Percentiles rank a stretch among this genome's conserved stretches.
These are phyloP conservation scores for Galaxias olidus DNA, from an alignment of 2,797 vertebrate genomes.

Conservation along the genomic window DNA sequence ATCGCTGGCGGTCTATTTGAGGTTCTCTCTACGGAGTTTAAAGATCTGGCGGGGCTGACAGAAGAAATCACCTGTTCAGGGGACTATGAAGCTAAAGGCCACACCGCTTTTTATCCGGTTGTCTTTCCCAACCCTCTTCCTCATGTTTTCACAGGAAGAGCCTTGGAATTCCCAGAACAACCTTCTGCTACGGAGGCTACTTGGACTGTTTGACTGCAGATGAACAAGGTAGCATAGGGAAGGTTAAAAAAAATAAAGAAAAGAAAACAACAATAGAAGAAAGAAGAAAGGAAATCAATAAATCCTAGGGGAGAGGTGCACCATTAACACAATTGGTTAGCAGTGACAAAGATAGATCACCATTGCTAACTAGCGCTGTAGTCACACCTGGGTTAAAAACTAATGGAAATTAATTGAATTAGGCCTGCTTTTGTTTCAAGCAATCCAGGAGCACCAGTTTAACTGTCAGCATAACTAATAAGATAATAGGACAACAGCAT, in stretches of 20 bases:
- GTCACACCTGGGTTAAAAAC: conserved; percentile 9
- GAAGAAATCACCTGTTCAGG: too few relatives aligned
- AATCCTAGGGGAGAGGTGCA: conserved; percentile 41
- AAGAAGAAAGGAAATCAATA: conserved; percentile 52
- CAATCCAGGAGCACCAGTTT: too few relatives aligned
- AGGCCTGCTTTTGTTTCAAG: not conserved
- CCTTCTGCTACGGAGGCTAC: conserved; percentile 34
- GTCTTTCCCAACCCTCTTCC: conserved; percentile 8
- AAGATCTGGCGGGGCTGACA: too few relatives aligned
- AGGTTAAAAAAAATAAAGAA: conserved; percentile 15
- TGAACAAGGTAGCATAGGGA: conserved; percentile 20
- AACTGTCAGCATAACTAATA: too few relatives aligned
- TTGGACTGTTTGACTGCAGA: conserved; percentile 39
- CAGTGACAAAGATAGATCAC: conserved; percentile 46
- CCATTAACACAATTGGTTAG: conserved; percentile 49
- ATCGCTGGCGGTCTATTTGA: too few relatives aligned
- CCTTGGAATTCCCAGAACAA: conserved; percentile 37
- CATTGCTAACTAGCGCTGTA: not conserved
- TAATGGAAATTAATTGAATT: too few relatives aligned
- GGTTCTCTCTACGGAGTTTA: too few relatives aligned
- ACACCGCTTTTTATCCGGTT: conserved; percentile 39
- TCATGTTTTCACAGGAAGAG: conserved; percentile 27
- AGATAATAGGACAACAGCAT: too few relatives aligned
- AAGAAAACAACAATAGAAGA: conserved; percentile 23
- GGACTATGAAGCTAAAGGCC: conserved; percentile 4